Evolutionary conservation across 2,113 vertebrate genomes (phyloP).

Genomic region (Callionymus lyra): DNA sequence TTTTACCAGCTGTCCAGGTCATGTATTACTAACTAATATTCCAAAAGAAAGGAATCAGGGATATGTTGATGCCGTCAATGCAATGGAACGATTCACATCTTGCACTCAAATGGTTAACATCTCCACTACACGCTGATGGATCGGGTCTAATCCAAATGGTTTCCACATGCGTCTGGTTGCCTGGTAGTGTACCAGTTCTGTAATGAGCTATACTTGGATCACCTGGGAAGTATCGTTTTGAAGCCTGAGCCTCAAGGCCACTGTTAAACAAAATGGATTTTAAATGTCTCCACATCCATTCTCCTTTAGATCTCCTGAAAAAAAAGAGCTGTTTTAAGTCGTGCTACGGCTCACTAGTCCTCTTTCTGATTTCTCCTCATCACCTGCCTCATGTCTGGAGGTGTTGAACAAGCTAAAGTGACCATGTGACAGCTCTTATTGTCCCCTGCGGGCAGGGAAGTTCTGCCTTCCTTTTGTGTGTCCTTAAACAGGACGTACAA

Average conservation of each 20-base stretch:
- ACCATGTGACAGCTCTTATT: slow-evolving; percentile 40
- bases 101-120: slow-evolving; percentile 3
- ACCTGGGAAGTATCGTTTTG: slow-evolving; percentile 19
- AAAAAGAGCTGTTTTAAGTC: slow-evolving; percentile 29
- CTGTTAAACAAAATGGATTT: slow-evolving; percentile 28
- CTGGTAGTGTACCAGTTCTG: slow-evolving; percentile 28
- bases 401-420: slow-evolving; percentile 44
- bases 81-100: slow-evolving; percentile 3
- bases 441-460: slow-evolving; percentile 32
- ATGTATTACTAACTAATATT: no score
- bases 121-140: slow-evolving; percentile 9
- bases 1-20: no score
- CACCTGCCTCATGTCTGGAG: slow-evolving; percentile 23
- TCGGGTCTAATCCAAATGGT: slow-evolving; percentile 33
- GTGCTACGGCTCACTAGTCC: slow-evolving; percentile 10
- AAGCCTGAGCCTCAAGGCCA: slow-evolving; percentile 22
- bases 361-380: slow-evolving; percentile 21
- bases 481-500: slow-evolving; percentile 37
- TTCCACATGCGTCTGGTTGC: slow-evolving; percentile 32
- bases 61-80: no score
- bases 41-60: no score
- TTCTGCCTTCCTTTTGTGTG: slow-evolving; percentile 25
- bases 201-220: slow-evolving; percentile 31
- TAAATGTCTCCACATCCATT: no score
- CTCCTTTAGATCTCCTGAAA: slow-evolving; percentile 10